Percentiles rank a stretch among this genome's conserved stretches.
phyloP scores from a whole-genome alignment of 2,113 vertebrate species.

The Picathartes gymnocephalus region DNA sequence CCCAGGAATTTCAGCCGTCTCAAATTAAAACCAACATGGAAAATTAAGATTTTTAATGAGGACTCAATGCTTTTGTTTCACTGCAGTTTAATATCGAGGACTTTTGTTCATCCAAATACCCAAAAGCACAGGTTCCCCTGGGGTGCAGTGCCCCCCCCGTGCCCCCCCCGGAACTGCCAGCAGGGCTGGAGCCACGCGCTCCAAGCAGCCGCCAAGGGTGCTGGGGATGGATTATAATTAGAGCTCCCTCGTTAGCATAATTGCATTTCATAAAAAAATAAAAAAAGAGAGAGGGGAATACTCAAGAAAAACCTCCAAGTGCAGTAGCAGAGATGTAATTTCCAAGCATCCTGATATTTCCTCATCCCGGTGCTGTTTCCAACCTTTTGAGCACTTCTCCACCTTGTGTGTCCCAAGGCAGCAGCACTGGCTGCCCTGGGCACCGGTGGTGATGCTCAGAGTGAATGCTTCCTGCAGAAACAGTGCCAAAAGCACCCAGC shows the following conservation, averaged over 20 bases:
- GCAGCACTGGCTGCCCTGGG: background rate
- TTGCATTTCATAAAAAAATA: background rate
- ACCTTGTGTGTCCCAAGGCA: background rate
- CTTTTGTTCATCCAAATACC: background rate
- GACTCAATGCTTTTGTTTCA: background rate
- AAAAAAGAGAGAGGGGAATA: background rate
- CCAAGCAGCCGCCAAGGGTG: background rate
- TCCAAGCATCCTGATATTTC: background rate
- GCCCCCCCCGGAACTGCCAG: background rate
- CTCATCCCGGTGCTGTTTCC: rapidly evolving
- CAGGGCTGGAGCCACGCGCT: background rate
- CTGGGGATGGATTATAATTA: conserved; percentile 13
- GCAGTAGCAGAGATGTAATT: rapidly evolving
- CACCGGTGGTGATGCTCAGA: rapidly evolving
- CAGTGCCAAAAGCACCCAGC: background rate
- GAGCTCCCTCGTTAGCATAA: conserved; percentile 19
- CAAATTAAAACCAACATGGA: background rate
- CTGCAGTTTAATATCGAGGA: background rate
- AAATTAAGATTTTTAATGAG: conserved; percentile 18
- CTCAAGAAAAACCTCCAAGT: background rate
- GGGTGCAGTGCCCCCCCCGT: background rate
- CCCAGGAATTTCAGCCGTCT: background rate
- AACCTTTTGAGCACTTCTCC: background rate
- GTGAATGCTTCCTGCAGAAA: background rate
- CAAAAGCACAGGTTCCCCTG: background rate